phyloP scores from a whole-genome alignment of 37 sponge, comb jelly and placozoan species.

The Hexactinellida sp. region DNA sequence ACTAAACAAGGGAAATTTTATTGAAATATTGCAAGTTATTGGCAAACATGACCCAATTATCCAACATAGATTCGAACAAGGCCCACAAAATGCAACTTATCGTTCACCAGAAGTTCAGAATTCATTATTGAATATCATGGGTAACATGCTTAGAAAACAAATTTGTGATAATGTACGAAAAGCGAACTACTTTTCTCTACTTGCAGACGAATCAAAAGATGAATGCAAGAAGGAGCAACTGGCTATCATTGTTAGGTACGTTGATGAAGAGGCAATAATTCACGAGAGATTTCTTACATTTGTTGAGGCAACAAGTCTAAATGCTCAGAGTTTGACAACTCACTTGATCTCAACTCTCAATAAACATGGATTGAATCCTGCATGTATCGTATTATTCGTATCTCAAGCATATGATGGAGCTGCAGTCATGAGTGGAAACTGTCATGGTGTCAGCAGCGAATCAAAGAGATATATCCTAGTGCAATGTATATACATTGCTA shows the following conservation, averaged over 20 bases:
- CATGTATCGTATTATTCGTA: neutral
- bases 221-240: neutral
- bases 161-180: neutral
- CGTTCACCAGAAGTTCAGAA: conserved; percentile 2
- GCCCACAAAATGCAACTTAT: neutral
- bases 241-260: neutral
- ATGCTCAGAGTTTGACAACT: neutral
- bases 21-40: conserved; percentile 33
- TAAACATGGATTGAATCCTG: neutral
- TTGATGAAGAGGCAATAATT: neutral
- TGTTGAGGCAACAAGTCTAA: neutral
- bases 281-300: neutral
- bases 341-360: neutral
- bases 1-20: conserved; percentile 45
- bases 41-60: conserved; percentile 44
- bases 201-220: conserved; percentile 11
- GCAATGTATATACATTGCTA: too few relatives aligned
- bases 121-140: neutral
- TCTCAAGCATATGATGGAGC: neutral
- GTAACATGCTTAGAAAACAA: neutral
- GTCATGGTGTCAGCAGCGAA: neutral
- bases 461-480: too few relatives aligned
- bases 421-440: neutral
- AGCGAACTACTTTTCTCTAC: neutral
- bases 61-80: conserved; percentile 10